These are phyloP conservation scores for Arctocebus calabarensis DNA, from an alignment of 2,797 vertebrate genomes.

Conservation along the genomic window DNA sequence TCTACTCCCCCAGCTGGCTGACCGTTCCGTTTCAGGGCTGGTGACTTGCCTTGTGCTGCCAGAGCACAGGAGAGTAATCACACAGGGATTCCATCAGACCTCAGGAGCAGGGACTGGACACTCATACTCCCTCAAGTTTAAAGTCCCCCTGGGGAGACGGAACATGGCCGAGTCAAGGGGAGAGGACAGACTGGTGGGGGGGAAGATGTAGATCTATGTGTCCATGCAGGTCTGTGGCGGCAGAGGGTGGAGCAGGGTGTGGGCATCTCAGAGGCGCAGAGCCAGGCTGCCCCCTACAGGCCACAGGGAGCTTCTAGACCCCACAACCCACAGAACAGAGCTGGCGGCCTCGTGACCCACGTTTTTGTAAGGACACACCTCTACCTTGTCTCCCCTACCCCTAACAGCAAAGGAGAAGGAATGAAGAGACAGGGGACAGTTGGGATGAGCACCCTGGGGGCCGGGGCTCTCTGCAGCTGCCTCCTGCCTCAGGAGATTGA, in stretches of 20 bases:
- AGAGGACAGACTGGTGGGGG: neutral
- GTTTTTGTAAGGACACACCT: neutral
- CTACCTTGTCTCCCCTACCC: neutral
- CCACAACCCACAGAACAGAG: neutral
- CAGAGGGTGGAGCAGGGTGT: neutral
- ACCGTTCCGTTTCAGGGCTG: neutral
- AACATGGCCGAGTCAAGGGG: accelerated
- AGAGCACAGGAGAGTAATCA: neutral
- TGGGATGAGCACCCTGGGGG: accelerated
- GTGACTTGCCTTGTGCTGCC: neutral
- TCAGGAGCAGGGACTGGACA: neutral
- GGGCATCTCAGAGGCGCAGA: too few species aligned
- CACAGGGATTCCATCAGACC: neutral
- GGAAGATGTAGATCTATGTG: neutral
- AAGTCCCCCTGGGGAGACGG: neutral
- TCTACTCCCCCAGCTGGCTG: neutral
- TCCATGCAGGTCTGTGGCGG: too few species aligned
- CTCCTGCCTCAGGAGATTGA: accelerated
- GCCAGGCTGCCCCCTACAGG: neutral
- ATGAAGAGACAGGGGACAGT: accelerated
- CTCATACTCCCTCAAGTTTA: neutral
- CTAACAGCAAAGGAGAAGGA: neutral
- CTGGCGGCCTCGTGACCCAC: accelerated
- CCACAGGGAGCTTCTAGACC: neutral
- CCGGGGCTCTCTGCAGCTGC: neutral